Evolutionary conservation across 2,113 vertebrate genomes (phyloP).

Genomic region (Phocoena phocoena): DNA sequence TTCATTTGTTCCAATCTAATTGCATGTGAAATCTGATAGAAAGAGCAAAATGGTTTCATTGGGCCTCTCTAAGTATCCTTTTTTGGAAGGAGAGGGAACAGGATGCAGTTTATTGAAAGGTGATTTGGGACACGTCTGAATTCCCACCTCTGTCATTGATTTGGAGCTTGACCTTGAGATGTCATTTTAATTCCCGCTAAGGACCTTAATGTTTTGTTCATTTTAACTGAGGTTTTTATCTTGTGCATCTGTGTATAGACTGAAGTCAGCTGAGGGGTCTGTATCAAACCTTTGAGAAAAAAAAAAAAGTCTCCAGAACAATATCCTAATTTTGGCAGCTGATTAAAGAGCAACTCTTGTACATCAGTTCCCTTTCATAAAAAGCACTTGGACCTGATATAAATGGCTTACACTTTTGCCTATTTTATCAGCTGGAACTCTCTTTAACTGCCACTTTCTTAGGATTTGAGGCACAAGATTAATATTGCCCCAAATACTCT

Average conservation of each 20-base stretch:
- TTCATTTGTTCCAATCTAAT: slow-evolving; percentile 31
- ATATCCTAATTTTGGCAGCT: neutral
- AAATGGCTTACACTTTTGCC: neutral
- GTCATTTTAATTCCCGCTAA: slow-evolving; percentile 33
- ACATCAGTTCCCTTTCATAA: neutral
- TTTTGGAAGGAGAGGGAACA: neutral
- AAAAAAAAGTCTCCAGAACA: neutral
- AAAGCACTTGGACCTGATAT: neutral
- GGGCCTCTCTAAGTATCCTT: neutral
- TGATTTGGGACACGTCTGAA: neutral
- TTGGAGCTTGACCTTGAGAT: neutral
- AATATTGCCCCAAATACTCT: neutral
- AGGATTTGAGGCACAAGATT: neutral
- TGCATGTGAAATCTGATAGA: slow-evolving; percentile 28
- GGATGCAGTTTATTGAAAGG: neutral
- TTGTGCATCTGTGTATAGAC: neutral
- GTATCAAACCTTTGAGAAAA: neutral
- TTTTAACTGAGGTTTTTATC: neutral
- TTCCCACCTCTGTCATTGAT: neutral
- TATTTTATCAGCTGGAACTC: neutral
- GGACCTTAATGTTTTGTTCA: neutral
- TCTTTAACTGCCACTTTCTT: neutral
- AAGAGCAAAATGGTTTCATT: neutral
- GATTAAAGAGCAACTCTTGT: neutral
- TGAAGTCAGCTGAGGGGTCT: neutral